Conservation (phyloP, 1,140 invertebrate species). For the Drosophila kurseongensis region DNA sequence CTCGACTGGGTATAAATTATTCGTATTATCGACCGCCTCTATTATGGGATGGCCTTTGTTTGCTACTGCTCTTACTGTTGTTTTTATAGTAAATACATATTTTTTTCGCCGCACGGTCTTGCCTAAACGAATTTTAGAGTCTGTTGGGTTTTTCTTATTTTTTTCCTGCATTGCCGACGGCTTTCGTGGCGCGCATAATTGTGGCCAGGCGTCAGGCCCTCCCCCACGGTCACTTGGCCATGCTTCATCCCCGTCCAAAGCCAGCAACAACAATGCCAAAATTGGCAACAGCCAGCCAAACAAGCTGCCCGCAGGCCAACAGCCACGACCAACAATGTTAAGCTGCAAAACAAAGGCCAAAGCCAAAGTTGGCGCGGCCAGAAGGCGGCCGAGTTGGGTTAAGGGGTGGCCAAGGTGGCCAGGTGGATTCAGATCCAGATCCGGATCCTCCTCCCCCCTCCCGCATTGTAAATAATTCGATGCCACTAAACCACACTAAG, state of each 20-base stretch:
- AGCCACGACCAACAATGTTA: slow-evolving; percentile 63
- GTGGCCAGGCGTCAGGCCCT: slow-evolving; percentile 54
- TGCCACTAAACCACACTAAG: slow-evolving; percentile 68
- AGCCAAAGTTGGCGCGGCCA: slow-evolving; percentile 54
- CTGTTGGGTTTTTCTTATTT: slow-evolving; percentile 43
- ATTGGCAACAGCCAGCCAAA: slow-evolving; percentile 62
- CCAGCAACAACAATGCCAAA: slow-evolving; percentile 49
- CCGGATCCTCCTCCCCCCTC: neutral
- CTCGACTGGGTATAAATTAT: slow-evolving; percentile 2
- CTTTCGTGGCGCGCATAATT: slow-evolving; percentile 75
- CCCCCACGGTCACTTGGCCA: slow-evolving; percentile 27
- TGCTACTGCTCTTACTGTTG: neutral
- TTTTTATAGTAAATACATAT: slow-evolving; percentile 4
- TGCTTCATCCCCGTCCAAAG: slow-evolving; percentile 38
- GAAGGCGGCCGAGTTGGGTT: slow-evolving; percentile 13
- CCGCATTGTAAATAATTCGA: slow-evolving; percentile 74
- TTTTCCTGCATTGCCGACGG: slow-evolving; percentile 49
- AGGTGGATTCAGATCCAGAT: slow-evolving; percentile 19
- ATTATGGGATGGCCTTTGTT: slow-evolving; percentile 6
- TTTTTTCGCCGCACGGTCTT: slow-evolving; percentile 15
- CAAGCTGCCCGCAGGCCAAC: slow-evolving; percentile 62
- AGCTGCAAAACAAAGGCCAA: slow-evolving; percentile 72
- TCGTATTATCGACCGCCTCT: neutral
- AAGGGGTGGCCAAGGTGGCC: neutral
- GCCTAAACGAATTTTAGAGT: slow-evolving; percentile 67